phyloP scores from a whole-genome alignment of 2,113 vertebrate species.

The Osmerus eperlanus region DNA sequence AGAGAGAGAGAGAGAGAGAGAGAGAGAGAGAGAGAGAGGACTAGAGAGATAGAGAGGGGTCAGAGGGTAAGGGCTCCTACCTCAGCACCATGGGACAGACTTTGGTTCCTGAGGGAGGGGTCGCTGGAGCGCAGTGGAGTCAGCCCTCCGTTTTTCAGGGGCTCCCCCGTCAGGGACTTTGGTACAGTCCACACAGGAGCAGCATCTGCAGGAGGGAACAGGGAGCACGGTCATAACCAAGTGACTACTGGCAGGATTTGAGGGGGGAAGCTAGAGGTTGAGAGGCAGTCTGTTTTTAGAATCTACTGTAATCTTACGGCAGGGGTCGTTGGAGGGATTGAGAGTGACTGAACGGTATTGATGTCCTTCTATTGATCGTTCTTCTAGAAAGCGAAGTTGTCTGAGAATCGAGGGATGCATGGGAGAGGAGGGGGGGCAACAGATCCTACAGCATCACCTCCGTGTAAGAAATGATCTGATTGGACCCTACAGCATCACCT shows the following conservation, averaged over 20 bases:
- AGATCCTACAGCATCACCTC: not conserved
- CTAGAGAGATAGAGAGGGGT: constrained; percentile 3
- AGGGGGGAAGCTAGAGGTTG: not conserved
- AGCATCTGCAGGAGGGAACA: constrained; percentile 79
- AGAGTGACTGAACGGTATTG: not conserved
- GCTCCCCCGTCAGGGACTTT: constrained; percentile 85
- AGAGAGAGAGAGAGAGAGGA: not conserved
- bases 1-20: not conserved
- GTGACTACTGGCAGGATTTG: not conserved
- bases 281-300: not conserved
- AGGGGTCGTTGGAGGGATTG: not conserved
- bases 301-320: not conserved
- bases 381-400: not conserved
- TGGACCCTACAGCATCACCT: too few relatives aligned
- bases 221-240: constrained; percentile 31
- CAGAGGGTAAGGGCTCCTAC: constrained; percentile 65
- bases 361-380: not conserved
- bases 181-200: constrained; percentile 86
- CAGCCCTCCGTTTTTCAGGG: constrained; percentile 82
- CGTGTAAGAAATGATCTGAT: too few relatives aligned
- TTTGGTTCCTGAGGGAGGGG: constrained; percentile 72
- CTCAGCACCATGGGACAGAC: constrained; percentile 71
- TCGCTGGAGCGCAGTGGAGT: constrained; percentile 80
- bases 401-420: not conserved
- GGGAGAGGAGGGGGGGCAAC: not conserved